Base-by-base conservation (phyloP, 2,888 invertebrate species). In the Girardia tigrina region DNA sequence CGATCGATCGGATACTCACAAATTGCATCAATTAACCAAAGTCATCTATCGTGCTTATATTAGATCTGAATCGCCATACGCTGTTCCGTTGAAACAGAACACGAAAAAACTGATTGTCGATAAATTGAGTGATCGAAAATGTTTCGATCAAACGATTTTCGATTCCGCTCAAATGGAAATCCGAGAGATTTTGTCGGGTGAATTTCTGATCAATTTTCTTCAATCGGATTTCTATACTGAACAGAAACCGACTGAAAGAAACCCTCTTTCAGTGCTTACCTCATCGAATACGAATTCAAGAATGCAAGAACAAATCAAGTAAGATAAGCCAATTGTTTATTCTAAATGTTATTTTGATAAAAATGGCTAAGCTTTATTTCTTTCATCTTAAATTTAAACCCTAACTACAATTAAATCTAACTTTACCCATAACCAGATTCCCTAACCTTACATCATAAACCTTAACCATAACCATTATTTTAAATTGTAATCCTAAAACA, bases 81-180 rank as follows among this genome's bases (percentile, higher is more conserved):
- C 80, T 74, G 88, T 91, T 86, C 89, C 89, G 84, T 89, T 93
- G 85, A 88, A 90, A 73, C 90, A 91, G 81, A 89, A 90, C 81
- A 87, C 91, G 82, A 89, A 90, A 82, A 88, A 88, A 82, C 89
- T 89, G 81, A 90, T 92, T 80, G 89, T 89, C 83, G 88, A 88
- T 79, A 87, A 88, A 79, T 88, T 90, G 81, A 89, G 83, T 29
- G 77, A 76, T n/a, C 80, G 79, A 75, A 77, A 76, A 36, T 86
- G 87, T 80, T 88, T 89, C 80, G 90, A 89, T 85, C 88, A 89
- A 80, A 89, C 88, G 80, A 88, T 94, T 80, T 94, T 92, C 84
- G 91, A 93, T 84, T 88, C 88, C 79, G 91, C 90, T 85, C 90
- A 91, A 82, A 86, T 87, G 77, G 89, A 91, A 79, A 90, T 91